A percentile compares a stretch with the other conserved stretches of the same genome.
Conservation (phyloP, 2,113 vertebrate species). For the Tautogolabrus adspersus region DNA sequence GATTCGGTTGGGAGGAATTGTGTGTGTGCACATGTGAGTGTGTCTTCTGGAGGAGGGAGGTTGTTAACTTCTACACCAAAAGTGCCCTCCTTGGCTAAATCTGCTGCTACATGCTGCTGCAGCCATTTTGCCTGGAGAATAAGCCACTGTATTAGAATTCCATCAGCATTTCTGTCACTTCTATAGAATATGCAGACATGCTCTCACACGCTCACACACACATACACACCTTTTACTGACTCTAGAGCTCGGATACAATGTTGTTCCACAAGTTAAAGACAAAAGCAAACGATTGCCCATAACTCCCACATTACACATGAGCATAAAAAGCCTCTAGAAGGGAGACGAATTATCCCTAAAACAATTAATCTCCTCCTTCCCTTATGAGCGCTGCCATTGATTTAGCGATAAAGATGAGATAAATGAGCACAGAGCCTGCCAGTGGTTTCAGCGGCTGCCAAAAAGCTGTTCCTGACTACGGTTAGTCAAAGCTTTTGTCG, state of each 20-base stretch:
- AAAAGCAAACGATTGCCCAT: conserved; percentile 76
- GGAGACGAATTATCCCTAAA: conserved; percentile 85
- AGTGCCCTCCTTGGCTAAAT: conserved; percentile 82
- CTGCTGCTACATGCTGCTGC: conserved; percentile 63
- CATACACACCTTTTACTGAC: background rate
- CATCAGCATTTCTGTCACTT: conserved; percentile 67
- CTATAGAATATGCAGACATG: conserved; percentile 33
- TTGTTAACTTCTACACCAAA: conserved; percentile 63
- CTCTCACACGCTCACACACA: conserved; percentile 11
- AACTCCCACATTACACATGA: conserved; percentile 77
- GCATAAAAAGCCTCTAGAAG: conserved; percentile 81
- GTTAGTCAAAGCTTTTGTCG: conserved; percentile 76
- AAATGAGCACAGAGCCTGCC: conserved; percentile 88
- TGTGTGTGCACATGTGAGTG: conserved; percentile 27
- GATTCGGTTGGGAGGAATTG: conserved; percentile 76
- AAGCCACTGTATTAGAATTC: conserved; percentile 58
- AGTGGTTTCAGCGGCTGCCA: conserved; percentile 86
- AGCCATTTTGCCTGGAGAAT: conserved; percentile 67
- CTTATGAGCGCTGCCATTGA: conserved; percentile 86
- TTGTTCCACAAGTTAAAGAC: conserved; percentile 67
- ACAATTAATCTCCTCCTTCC: conserved; percentile 87
- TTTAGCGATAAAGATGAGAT: conserved; percentile 92
- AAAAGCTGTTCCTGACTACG: conserved; percentile 82
- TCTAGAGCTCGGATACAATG: conserved; percentile 65
- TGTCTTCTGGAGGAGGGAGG: conserved; percentile 28